These are phyloP conservation scores for Cariama cristata DNA, from an alignment of 2,113 vertebrate species.

Conservation along the genomic window DNA sequence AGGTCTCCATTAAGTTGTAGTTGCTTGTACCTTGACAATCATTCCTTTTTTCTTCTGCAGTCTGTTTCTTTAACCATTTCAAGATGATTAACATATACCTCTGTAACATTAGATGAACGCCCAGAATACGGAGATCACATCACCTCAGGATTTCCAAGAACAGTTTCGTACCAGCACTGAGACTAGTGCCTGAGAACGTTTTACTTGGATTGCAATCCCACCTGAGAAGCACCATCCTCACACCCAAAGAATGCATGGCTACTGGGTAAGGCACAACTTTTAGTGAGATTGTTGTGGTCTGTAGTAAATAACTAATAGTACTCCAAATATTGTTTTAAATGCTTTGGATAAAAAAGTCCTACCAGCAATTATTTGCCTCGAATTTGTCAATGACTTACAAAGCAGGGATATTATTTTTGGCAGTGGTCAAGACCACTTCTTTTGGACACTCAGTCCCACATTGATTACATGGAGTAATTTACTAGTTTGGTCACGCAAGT, in stretches of 20 bases:
- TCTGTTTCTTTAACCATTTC: background rate
- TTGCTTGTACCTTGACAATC: background rate
- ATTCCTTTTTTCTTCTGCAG: background rate
- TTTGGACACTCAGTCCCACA: background rate
- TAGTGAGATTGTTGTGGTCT: background rate
- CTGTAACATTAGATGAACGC: background rate
- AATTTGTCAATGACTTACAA: background rate
- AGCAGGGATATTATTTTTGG: background rate
- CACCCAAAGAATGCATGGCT: background rate
- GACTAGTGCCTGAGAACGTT: background rate
- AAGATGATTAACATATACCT: background rate
- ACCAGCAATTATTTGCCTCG: background rate
- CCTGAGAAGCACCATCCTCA: background rate
- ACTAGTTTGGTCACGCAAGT: background rate
- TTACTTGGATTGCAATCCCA: background rate
- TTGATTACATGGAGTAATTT: background rate
- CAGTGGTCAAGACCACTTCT: background rate
- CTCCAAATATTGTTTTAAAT: background rate
- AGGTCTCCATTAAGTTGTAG: background rate
- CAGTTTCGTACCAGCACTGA: background rate
- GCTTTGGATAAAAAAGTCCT: background rate
- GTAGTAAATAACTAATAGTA: background rate
- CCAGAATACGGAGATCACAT: background rate
- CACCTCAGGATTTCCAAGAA: background rate
- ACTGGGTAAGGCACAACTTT: background rate